These are phyloP conservation scores for Urocynchramus pylzowi DNA, from an alignment of 2,113 vertebrate genomes.

Conservation along the genomic window DNA sequence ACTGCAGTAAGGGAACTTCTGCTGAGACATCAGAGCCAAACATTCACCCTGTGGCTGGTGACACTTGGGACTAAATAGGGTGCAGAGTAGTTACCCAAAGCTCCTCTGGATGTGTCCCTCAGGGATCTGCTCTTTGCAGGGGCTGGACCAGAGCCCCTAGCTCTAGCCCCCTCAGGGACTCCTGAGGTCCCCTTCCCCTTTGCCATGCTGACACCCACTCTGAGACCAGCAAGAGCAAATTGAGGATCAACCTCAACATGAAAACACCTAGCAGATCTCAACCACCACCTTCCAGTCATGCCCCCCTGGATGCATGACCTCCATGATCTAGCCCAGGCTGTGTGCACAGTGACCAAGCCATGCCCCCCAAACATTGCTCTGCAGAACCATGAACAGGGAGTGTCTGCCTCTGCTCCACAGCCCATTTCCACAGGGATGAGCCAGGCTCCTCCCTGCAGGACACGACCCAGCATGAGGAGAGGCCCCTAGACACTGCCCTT, in stretches of 20 bases:
- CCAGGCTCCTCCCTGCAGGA: background rate
- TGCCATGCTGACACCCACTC: fast-evolving
- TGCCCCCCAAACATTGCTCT: background rate
- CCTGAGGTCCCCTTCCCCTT: background rate
- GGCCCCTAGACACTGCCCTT: background rate
- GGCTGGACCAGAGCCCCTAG: background rate
- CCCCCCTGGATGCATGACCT: background rate
- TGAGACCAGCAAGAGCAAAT: fast-evolving
- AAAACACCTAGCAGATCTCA: background rate
- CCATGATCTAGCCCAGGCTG: background rate
- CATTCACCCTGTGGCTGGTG: fast-evolving
- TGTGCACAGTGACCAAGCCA: fast-evolving
- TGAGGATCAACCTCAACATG: background rate
- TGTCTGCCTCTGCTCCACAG: background rate
- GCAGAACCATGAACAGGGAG: background rate
- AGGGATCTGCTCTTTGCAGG: background rate
- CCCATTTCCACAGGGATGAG: background rate
- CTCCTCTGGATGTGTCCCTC: background rate
- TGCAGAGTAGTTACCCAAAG: background rate
- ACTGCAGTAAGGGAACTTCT: background rate
- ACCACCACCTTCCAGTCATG: background rate
- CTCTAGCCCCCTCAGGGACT: background rate
- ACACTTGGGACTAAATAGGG: background rate
- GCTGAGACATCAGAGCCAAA: background rate
- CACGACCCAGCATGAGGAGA: background rate